Evolutionary conservation across 2,113 vertebrate genomes (phyloP).

Genomic region (Pholis gunnellus): DNA sequence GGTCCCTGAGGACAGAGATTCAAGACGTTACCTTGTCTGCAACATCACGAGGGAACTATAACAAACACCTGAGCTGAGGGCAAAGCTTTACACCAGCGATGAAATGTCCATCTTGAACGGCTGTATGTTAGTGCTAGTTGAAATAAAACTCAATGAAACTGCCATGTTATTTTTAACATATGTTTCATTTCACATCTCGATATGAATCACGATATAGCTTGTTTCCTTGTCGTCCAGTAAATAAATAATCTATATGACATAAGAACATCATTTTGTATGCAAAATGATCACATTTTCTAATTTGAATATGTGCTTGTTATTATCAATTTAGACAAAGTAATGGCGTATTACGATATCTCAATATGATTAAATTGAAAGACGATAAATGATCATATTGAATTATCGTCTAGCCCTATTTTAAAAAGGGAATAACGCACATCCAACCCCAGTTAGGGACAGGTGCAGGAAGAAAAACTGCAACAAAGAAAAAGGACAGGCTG

Average conservation of each 20-base stretch:
- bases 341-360: background rate
- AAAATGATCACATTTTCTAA: background rate
- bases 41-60: background rate
- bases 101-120: background rate
- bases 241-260: background rate
- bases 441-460: background rate
- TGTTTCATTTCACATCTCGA: too few relatives aligned
- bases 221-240: background rate
- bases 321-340: background rate
- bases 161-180: background rate
- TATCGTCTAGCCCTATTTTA: background rate
- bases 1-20: slow-evolving; percentile 83
- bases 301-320: background rate
- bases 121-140: background rate
- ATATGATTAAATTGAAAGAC: background rate
- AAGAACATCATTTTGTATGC: background rate
- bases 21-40: slow-evolving; percentile 9
- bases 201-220: too few relatives aligned
- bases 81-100: background rate
- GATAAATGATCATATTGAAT: background rate
- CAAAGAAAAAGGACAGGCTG: background rate
- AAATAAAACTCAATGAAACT: background rate
- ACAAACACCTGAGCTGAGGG: slow-evolving; percentile 1
- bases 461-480: background rate
- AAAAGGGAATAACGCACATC: background rate